Percentiles rank a stretch among this genome's conserved stretches.
These are phyloP conservation scores for Aphodius granarius DNA, from an alignment of 2,888 invertebrate species.

Conservation along the genomic window DNA sequence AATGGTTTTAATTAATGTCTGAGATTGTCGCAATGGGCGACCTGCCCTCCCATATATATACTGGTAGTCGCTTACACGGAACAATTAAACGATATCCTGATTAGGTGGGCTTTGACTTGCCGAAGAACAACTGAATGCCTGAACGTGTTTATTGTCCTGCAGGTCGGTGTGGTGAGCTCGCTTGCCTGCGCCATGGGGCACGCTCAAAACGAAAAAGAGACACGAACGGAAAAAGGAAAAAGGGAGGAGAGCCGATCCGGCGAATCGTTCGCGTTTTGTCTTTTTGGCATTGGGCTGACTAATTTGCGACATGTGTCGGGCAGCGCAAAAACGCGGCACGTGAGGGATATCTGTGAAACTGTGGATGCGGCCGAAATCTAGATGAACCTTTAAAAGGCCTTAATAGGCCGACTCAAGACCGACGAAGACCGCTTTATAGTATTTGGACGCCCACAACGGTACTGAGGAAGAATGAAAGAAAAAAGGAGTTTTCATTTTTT, in stretches of 20 bases:
- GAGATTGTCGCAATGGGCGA: conserved; percentile 44
- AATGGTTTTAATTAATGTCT: conserved; percentile 43
- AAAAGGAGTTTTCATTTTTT: no score
- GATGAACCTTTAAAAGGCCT: conserved; percentile 1
- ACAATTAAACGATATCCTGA: conserved; percentile 41
- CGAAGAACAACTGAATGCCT: conserved; percentile 31
- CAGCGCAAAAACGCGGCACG: conserved; percentile 18
- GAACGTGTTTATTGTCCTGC: conserved; percentile 34
- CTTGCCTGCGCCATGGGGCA: conserved; percentile 18
- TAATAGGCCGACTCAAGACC: neutral
- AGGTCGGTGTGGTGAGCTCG: conserved; percentile 18
- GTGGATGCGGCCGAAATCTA: conserved; percentile 6
- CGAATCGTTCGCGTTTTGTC: neutral
- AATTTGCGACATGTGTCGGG: conserved; percentile 25
- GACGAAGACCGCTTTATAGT: no score
- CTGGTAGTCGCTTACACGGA: conserved; percentile 34
- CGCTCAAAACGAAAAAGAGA: conserved; percentile 9
- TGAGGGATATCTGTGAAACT: neutral
- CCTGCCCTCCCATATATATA: conserved; percentile 36
- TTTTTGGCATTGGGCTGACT: conserved; percentile 16
- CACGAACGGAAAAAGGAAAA: conserved; percentile 17
- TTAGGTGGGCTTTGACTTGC: conserved; percentile 38
- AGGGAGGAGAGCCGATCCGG: conserved; percentile 14
- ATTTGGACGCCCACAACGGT: no score
- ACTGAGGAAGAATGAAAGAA: no score